phyloP scores from a whole-genome alignment of 2,797 vertebrate genomes.

The Triplophysa bombifrons region DNA sequence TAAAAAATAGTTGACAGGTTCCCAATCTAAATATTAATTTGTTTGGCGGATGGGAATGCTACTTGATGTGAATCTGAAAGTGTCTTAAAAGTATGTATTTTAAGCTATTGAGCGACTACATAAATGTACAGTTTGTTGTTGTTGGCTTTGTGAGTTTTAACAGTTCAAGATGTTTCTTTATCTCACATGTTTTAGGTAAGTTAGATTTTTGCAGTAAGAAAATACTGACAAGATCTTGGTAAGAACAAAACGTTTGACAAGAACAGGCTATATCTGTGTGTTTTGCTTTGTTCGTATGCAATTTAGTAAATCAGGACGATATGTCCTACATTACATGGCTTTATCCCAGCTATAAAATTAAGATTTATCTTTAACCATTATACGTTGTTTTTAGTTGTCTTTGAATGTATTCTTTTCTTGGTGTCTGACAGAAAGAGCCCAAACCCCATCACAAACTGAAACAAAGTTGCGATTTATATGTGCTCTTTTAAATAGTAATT shows the following conservation, averaged over 20 bases:
- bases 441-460: constrained; percentile 41
- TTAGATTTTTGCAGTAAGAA: background rate
- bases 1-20: background rate
- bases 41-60: background rate
- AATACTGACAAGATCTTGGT: background rate
- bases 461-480: constrained; percentile 45
- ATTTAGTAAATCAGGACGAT: background rate
- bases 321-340: background rate
- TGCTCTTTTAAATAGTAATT: constrained; percentile 43
- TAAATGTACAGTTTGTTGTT: background rate
- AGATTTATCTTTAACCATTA: background rate
- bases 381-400: background rate
- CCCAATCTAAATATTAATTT: background rate
- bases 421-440: background rate
- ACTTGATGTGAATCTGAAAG: constrained; percentile 2
- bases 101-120: background rate
- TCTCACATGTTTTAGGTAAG: background rate
- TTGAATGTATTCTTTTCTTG: constrained; percentile 14
- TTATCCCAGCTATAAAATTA: background rate
- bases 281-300: background rate
- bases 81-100: background rate
- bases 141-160: background rate
- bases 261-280: background rate
- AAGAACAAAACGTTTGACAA: background rate
- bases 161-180: background rate